phyloP scores from a whole-genome alignment of 1,140 invertebrate genomes.

The Octopus sinensis region DNA sequence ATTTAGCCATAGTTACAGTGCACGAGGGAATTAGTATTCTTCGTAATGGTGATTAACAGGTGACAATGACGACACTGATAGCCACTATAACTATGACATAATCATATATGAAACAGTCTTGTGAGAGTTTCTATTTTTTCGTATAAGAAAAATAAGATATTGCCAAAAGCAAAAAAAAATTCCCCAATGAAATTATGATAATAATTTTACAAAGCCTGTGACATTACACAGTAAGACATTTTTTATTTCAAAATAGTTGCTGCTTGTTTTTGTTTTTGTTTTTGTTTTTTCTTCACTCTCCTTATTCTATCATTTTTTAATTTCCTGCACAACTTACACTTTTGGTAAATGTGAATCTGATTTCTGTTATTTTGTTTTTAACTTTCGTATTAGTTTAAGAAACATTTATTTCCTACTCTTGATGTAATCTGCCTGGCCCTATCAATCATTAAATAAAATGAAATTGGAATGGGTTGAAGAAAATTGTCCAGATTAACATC shows the following conservation, averaged over 20 bases:
- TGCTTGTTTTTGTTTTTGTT: not conserved
- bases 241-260: constrained; percentile 10
- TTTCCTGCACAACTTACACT: not conserved
- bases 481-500: too few relatives aligned
- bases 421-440: too few relatives aligned
- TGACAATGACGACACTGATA: not conserved
- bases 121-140: constrained; percentile 6
- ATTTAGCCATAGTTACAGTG: constrained; percentile 8
- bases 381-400: not conserved
- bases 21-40: not conserved
- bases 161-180: not conserved
- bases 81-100: constrained; percentile 5
- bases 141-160: not conserved
- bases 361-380: not conserved
- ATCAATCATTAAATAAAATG: too few relatives aligned
- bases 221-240: constrained; percentile 7
- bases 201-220: not conserved
- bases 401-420: too few relatives aligned
- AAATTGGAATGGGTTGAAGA: too few relatives aligned
- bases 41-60: not conserved
- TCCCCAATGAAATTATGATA: too few relatives aligned
- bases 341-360: not conserved
- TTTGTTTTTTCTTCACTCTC: too few relatives aligned
- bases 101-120: constrained; percentile 1
- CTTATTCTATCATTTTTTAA: not conserved